Percentiles rank a stretch among this genome's conserved stretches.
These are phyloP conservation scores for Eupithecia insigniata DNA, from an alignment of 2,888 invertebrate genomes.

Conservation along the genomic window DNA sequence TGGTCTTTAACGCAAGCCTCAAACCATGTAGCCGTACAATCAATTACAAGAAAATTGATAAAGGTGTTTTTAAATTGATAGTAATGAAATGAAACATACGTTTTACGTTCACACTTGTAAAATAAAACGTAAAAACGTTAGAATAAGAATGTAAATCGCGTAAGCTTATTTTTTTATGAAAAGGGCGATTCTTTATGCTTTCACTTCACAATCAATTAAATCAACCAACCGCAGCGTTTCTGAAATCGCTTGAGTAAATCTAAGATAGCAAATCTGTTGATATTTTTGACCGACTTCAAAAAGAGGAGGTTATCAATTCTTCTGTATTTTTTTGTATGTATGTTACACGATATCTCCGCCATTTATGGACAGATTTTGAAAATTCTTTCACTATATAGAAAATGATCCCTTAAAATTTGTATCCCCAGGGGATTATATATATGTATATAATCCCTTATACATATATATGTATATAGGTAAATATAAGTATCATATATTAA, in stretches of 20 bases:
- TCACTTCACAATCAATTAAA: constrained; percentile 36
- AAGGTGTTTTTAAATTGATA: constrained; percentile 26
- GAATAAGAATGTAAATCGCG: constrained; percentile 19
- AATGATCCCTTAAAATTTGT: no score
- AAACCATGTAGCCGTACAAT: not conserved
- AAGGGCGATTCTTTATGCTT: not conserved
- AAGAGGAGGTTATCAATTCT: no score
- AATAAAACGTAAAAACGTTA: constrained; percentile 6
- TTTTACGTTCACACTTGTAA: constrained; percentile 15
- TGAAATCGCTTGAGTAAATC: constrained; percentile 2
- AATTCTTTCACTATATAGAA: no score
- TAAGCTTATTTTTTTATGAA: constrained; percentile 14
- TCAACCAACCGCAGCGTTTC: constrained; percentile 6
- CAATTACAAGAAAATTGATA: constrained; percentile 24
- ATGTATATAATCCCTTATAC: no score
- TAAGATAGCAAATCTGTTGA: not conserved
- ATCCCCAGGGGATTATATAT: no score
- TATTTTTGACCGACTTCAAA: no score
- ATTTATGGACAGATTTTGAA: no score
- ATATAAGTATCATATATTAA: no score
- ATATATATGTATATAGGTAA: no score
- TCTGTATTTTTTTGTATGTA: no score
- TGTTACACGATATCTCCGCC: no score
- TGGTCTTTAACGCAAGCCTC: not conserved
- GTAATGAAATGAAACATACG: constrained; percentile 16